Evolutionary conservation across 2,888 invertebrate genomes (phyloP).

Genomic region (Tridacna gigas): DNA sequence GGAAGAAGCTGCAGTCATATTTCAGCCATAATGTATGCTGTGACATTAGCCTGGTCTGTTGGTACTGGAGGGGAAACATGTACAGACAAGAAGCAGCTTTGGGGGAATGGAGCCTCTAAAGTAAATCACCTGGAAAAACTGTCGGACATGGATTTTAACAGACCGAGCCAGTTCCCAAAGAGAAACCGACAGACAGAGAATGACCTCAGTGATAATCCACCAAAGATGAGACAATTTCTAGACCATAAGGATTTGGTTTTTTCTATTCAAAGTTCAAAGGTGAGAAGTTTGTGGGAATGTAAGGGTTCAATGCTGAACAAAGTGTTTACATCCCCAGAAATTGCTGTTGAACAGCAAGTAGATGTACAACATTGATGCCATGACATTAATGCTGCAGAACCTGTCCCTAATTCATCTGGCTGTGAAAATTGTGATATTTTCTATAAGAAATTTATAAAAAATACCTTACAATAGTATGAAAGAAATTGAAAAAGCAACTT

Average conservation of each 20-base stretch:
- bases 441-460: no score
- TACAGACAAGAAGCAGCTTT: slow-evolving; percentile 33
- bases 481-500: background rate
- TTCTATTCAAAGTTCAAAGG: background rate
- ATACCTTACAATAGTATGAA: no score
- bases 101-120: slow-evolving; percentile 34
- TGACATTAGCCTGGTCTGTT: slow-evolving; percentile 32
- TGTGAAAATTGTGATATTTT: no score
- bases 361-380: no score
- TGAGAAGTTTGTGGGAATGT: no score
- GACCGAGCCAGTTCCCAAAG: background rate
- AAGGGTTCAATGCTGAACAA: no score
- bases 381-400: no score
- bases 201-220: background rate
- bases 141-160: slow-evolving; percentile 9
- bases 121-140: slow-evolving; percentile 18
- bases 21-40: slow-evolving; percentile 42
- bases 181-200: background rate
- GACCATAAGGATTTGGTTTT: slow-evolving; percentile 12
- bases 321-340: no score
- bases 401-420: no score
- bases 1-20: slow-evolving; percentile 38
- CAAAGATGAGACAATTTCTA: slow-evolving; percentile 10
- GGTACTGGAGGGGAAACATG: slow-evolving; percentile 43
- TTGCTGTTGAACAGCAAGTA: no score